phyloP scores from a whole-genome alignment of 2,113 vertebrate species.

The Ictalurus punctatus region DNA sequence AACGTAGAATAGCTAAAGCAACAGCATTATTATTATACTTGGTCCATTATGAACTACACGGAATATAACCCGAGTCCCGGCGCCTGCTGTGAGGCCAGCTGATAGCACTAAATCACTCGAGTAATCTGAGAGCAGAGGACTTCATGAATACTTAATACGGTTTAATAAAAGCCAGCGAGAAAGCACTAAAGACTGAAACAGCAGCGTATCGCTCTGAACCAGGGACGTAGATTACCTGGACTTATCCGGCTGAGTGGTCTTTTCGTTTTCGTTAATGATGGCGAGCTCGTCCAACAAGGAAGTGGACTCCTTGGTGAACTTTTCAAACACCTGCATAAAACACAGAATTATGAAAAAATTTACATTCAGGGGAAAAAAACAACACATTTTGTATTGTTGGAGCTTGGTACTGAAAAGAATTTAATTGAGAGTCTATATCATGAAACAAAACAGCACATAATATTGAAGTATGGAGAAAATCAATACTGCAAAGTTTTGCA shows the following conservation, averaged over 20 bases:
- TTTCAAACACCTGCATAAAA: constrained; percentile 88
- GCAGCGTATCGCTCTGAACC: not conserved
- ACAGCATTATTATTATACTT: not conserved
- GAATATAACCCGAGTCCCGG: not conserved
- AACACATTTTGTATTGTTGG: not conserved
- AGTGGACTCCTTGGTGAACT: constrained; percentile 96
- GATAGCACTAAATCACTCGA: not conserved
- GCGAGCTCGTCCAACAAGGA: constrained; percentile 93
- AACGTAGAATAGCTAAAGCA: not conserved
- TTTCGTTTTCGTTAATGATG: constrained; percentile 92
- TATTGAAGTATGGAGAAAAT: not conserved
- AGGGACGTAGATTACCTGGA: constrained; percentile 75
- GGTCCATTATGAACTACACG: not conserved
- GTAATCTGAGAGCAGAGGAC: not conserved
- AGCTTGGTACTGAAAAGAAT: not conserved
- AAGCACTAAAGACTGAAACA: not conserved
- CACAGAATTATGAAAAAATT: not conserved
- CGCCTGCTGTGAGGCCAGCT: not conserved
- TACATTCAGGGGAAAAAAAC: not conserved
- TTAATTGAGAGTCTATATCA: not conserved
- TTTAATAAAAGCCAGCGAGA: constrained; percentile 2
- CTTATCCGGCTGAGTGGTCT: constrained; percentile 85
- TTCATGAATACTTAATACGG: constrained; percentile 27
- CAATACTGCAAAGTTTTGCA: not conserved
- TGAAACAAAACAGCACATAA: not conserved